Conservation (phyloP, 2,888 invertebrate genomes). For the Synergus japonicus region DNA sequence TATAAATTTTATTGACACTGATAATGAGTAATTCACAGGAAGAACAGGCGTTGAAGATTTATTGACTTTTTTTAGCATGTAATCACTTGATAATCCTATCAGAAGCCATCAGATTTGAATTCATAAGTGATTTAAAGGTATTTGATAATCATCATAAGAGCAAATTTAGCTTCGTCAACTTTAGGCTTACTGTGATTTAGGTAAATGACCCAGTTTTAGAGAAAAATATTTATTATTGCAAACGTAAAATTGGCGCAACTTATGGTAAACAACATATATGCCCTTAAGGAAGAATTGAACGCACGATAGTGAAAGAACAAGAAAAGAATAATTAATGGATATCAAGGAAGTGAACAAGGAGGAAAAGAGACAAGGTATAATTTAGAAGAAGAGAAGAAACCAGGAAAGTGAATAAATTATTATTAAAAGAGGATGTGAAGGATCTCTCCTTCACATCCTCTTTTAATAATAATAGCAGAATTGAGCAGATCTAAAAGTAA, state of each 20-base stretch:
- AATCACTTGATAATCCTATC: neutral
- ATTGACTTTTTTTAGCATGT: neutral
- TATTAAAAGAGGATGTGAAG: neutral
- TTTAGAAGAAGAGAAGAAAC: neutral
- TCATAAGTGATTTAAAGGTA: neutral
- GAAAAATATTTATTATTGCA: too few species aligned
- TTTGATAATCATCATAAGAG: too few species aligned
- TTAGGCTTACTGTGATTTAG: too few species aligned
- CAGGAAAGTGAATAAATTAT: neutral
- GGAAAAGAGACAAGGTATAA: neutral
- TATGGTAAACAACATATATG: too few species aligned
- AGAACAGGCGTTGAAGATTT: slow-evolving; percentile 10
- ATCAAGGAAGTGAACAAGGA: neutral
- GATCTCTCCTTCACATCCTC: too few species aligned
- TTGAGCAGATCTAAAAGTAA: neutral
- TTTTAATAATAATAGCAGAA: too few species aligned
- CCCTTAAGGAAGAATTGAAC: neutral
- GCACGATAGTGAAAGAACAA: neutral
- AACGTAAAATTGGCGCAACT: too few species aligned
- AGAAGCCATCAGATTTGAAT: neutral
- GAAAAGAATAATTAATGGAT: neutral
- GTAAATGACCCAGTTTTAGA: too few species aligned
- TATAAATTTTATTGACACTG: slow-evolving; percentile 16
- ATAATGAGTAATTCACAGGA: neutral
- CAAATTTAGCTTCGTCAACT: too few species aligned